These are phyloP conservation scores for Ceratoteleas bidentatus DNA, from an alignment of 1,140 invertebrate genomes.

Conservation along the genomic window DNA sequence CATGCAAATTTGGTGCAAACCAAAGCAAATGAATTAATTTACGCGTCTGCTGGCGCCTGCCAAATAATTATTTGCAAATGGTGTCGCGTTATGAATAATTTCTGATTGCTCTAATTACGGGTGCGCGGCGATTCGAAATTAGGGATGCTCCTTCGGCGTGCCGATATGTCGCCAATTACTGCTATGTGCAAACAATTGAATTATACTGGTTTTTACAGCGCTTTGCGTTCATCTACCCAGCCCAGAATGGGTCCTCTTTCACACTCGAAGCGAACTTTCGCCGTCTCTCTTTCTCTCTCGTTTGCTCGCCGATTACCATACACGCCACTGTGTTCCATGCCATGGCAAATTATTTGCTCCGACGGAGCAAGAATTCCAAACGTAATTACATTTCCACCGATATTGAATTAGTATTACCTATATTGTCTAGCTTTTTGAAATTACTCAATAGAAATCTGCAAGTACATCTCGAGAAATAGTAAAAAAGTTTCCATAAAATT, in stretches of 20 bases:
- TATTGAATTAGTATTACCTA: constrained; percentile 82
- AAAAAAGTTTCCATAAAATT: constrained; percentile 19
- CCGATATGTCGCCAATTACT: constrained; percentile 71
- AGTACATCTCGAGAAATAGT: constrained; percentile 37
- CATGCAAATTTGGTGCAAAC: neutral
- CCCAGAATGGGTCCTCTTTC: constrained; percentile 48
- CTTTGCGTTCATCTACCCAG: constrained; percentile 68
- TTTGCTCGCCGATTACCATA: constrained; percentile 74
- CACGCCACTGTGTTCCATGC: constrained; percentile 75
- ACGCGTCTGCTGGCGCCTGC: neutral
- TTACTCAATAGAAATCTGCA: constrained; percentile 59
- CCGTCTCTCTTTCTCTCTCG: constrained; percentile 67
- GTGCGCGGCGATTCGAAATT: neutral
- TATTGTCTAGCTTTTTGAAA: constrained; percentile 57
- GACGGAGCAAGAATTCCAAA: constrained; percentile 81
- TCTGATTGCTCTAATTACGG: constrained; percentile 1
- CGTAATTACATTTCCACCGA: constrained; percentile 81
- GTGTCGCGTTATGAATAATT: neutral
- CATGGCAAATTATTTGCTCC: constrained; percentile 81
- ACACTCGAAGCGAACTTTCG: constrained; percentile 26
- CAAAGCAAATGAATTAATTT: neutral
- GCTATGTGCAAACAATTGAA: constrained; percentile 73
- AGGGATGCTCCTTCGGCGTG: constrained; percentile 22
- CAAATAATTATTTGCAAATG: constrained; percentile 3
- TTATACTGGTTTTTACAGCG: constrained; percentile 76